Percentiles rank a stretch among this genome's conserved stretches.
phyloP scores from a whole-genome alignment of 2,797 vertebrate species.

The Hyperoplus immaculatus region DNA sequence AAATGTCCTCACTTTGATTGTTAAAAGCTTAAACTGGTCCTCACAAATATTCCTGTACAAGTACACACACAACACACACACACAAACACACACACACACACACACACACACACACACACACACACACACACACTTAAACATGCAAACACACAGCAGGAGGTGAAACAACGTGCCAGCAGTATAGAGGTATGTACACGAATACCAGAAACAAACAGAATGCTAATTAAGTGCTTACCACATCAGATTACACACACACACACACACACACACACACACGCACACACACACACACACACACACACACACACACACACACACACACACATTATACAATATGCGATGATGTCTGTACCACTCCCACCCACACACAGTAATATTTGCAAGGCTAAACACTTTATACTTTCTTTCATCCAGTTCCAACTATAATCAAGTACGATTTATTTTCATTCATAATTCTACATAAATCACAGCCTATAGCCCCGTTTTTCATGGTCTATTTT shows the following conservation, averaged over 20 bases:
- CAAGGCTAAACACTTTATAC: no score
- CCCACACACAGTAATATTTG: not conserved
- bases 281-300: not conserved
- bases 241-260: slow-evolving; percentile 1
- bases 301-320: not conserved
- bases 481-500: no score
- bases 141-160: slow-evolving; percentile 15
- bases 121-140: slow-evolving; percentile 10
- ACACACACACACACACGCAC: not conserved
- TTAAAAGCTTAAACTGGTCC: no score
- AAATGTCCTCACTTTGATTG: no score
- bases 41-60: no score
- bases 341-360: not conserved
- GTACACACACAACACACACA: not conserved
- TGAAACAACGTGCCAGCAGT: not conserved
- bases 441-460: no score
- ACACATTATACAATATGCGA: not conserved
- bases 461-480: no score
- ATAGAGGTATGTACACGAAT: not conserved
- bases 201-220: slow-evolving; percentile 12
- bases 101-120: not conserved
- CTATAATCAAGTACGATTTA: no score
- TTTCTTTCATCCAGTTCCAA: no score
- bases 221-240: slow-evolving; percentile 16
- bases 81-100: slow-evolving; percentile 5